Evolutionary conservation across 2,888 invertebrate genomes (phyloP).

Genomic region (Diarsia brunnea): DNA sequence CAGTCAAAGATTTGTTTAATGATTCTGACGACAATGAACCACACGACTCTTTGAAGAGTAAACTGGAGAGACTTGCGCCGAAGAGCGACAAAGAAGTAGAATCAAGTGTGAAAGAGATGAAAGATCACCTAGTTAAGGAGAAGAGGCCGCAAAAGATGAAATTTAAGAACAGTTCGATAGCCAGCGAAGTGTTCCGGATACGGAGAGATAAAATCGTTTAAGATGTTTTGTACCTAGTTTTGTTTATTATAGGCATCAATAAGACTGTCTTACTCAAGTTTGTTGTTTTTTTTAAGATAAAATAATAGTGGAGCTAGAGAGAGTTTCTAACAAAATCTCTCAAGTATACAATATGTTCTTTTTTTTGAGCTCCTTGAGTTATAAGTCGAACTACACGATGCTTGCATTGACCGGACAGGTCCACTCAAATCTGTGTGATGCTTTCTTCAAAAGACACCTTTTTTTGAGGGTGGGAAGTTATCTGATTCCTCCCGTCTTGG

Average conservation of each 20-base stretch:
- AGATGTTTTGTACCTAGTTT: conserved; percentile 54
- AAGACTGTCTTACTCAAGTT: conserved; percentile 36
- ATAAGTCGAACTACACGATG: too few species aligned
- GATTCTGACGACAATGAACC: conserved; percentile 74
- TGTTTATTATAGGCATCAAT: conserved; percentile 35
- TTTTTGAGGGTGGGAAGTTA: too few species aligned
- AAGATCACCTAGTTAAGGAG: conserved; percentile 59
- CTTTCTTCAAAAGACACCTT: too few species aligned
- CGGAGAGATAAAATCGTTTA: conserved; percentile 83
- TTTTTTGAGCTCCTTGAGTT: too few species aligned
- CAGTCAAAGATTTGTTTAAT: conserved; percentile 92
- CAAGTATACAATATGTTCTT: not conserved
- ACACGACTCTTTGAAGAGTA: conserved; percentile 62
- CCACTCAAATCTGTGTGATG: too few species aligned
- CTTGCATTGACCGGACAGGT: too few species aligned
- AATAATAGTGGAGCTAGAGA: not conserved
- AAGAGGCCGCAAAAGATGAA: conserved; percentile 71
- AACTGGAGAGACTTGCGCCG: conserved; percentile 69
- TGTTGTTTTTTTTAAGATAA: conserved; percentile 26
- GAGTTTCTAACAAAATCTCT: not conserved
- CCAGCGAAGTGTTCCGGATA: conserved; percentile 86
- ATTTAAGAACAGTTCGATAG: conserved; percentile 87
- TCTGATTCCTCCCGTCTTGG: too few species aligned
- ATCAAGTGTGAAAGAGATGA: conserved; percentile 72
- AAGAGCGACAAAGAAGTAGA: conserved; percentile 73